phyloP scores from a whole-genome alignment of 2,888 invertebrate species.

The Ischnus inquisitorius region DNA sequence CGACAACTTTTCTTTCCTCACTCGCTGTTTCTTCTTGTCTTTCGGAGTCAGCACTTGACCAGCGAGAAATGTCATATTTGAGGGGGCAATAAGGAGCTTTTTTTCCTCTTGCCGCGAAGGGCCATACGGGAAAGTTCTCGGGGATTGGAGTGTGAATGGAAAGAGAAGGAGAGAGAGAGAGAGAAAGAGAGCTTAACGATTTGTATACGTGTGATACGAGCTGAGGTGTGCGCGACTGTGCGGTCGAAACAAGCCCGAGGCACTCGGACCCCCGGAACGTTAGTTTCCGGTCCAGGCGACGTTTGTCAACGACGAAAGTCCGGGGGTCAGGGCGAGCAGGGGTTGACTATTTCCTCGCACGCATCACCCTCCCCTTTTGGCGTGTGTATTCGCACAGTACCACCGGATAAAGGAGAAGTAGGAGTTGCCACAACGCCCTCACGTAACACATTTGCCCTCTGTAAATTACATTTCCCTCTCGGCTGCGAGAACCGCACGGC shows the following conservation, averaged over 20 bases:
- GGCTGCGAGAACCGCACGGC: conserved; percentile 55
- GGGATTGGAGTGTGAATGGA: background rate
- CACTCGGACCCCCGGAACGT: conserved; percentile 62
- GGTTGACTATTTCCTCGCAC: conserved; percentile 61
- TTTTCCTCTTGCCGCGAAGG: conserved; percentile 14
- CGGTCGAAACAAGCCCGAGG: conserved; percentile 54
- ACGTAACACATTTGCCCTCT: conserved; percentile 64
- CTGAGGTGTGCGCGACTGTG: background rate
- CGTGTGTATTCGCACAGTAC: background rate
- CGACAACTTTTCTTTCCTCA: conserved; percentile 6
- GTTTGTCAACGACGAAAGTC: conserved; percentile 63
- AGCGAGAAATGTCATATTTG: conserved; percentile 28
- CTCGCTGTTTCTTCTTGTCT: background rate
- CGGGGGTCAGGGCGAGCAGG: conserved; percentile 9
- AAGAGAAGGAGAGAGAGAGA: conserved; percentile 8
- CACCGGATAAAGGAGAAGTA: conserved; percentile 12
- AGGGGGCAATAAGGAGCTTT: conserved; percentile 17
- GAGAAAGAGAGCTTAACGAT: conserved; percentile 34
- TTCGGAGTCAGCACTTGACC: conserved; percentile 8
- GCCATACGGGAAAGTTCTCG: conserved; percentile 3
- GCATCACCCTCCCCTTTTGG: conserved; percentile 43
- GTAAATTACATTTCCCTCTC: conserved; percentile 69
- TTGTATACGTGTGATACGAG: conserved; percentile 16
- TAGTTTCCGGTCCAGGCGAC: conserved; percentile 67
- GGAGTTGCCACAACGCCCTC: conserved; percentile 54